A percentile compares a stretch with the other conserved stretches of the same genome.
Evolutionary conservation across 2,113 vertebrate species (phyloP).

Genomic region (Elgaria multicarinata): DNA sequence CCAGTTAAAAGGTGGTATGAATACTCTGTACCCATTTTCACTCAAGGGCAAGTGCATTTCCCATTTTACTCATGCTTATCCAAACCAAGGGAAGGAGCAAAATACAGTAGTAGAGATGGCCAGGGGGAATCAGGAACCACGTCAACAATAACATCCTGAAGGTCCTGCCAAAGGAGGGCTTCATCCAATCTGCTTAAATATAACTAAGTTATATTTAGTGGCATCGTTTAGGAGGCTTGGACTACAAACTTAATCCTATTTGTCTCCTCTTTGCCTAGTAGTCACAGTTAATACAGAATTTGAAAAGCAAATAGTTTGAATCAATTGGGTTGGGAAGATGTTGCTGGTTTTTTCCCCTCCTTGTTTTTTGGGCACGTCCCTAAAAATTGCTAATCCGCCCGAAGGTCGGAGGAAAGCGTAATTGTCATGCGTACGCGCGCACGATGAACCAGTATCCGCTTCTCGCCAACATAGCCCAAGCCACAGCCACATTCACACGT

Average conservation of each 20-base stretch:
- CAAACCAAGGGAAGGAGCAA: constrained; percentile 35
- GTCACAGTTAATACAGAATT: not conserved
- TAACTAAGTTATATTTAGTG: not conserved
- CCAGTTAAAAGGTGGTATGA: not conserved
- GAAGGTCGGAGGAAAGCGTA: no score
- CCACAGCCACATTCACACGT: not conserved
- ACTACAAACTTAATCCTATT: not conserved
- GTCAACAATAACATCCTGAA: constrained; percentile 25
- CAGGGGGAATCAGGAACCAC: not conserved
- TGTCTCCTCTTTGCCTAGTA: not conserved
- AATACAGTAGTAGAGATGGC: not conserved
- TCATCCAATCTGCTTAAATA: not conserved
- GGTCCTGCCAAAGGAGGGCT: not conserved
- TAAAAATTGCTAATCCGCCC: not conserved
- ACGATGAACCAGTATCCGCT: not conserved
- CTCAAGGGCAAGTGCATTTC: constrained; percentile 36
- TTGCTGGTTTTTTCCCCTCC: no score
- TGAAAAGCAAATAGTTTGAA: not conserved
- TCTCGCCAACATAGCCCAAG: no score
- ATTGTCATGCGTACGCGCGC: no score
- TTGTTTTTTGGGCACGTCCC: not conserved
- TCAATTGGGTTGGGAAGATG: not conserved
- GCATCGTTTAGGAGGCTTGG: not conserved
- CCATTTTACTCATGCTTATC: constrained; percentile 40
- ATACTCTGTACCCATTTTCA: constrained; percentile 33